Evolutionary conservation across 2,113 vertebrate species (phyloP).

Genomic region (Strix aluco): DNA sequence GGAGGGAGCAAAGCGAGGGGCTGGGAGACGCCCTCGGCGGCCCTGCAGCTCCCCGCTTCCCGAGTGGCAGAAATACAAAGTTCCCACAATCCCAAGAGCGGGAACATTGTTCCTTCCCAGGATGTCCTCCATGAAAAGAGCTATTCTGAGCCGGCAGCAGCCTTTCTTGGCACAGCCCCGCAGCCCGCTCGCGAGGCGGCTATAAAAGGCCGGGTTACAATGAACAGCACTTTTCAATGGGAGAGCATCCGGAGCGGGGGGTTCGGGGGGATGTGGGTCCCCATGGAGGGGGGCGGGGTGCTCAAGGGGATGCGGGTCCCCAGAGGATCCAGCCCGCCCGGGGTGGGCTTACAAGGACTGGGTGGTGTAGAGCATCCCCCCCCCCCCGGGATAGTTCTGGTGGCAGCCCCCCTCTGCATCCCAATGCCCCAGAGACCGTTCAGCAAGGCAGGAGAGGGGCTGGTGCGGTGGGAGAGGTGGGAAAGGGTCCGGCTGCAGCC

Average conservation of each 20-base stretch:
- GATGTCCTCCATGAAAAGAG: conserved; percentile 70
- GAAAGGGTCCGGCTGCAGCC: not conserved
- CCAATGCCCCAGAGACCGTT: rapidly evolving
- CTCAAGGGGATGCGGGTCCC: not conserved
- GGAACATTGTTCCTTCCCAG: conserved; percentile 69
- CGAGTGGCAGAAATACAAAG: conserved; percentile 3
- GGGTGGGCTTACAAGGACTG: not conserved
- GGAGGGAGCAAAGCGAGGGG: not conserved
- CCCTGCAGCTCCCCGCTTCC: not conserved
- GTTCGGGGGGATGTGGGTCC: not conserved
- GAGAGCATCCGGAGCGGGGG: not conserved
- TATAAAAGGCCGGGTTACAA: conserved; percentile 48
- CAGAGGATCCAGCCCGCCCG: not conserved
- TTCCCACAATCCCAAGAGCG: conserved; percentile 64
- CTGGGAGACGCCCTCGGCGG: not conserved
- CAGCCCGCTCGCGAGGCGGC: not conserved
- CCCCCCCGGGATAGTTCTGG: not conserved
- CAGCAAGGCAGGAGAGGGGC: not conserved
- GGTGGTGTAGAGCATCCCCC: not conserved
- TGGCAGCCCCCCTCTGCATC: not conserved
- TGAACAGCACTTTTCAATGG: conserved; percentile 48
- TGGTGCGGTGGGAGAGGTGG: not conserved
- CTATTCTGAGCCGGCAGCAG: conserved; percentile 67
- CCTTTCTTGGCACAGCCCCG: conserved; percentile 53
- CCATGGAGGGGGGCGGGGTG: not conserved